Conservation (phyloP, 2,113 vertebrate species). For the Anas platyrhynchos region DNA sequence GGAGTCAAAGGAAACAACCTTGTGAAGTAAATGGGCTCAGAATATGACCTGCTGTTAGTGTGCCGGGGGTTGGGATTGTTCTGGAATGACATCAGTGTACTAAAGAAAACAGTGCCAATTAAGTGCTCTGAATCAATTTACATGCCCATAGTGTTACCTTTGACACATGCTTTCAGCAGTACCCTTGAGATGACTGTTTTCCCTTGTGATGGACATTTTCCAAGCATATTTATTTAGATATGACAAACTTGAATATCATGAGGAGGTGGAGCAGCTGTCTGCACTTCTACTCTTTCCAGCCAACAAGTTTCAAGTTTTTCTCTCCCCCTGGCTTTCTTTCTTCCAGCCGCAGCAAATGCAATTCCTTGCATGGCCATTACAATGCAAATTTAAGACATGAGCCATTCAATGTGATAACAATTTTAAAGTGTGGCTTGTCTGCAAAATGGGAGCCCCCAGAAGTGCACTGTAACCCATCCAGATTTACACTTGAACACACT, state of each 20-base stretch:
- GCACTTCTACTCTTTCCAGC: background rate
- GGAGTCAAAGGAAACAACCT: conserved; percentile 46
- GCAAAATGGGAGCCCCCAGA: background rate
- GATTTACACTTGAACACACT: background rate
- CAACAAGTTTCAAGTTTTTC: background rate
- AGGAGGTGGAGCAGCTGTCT: background rate
- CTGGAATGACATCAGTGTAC: conserved; percentile 11
- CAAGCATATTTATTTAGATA: conserved; percentile 26
- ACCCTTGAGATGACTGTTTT: conserved; percentile 54
- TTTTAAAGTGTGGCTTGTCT: background rate
- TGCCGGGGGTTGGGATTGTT: background rate
- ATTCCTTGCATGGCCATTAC: background rate
- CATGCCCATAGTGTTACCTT: conserved; percentile 27
- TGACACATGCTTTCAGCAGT: conserved; percentile 31
- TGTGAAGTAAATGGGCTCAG: conserved; percentile 42
- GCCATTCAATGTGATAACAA: background rate
- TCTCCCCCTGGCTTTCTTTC: background rate
- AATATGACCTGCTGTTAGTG: conserved; percentile 1
- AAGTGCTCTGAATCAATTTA: conserved; percentile 36
- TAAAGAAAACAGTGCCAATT: conserved; percentile 22
- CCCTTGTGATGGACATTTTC: conserved; percentile 18
- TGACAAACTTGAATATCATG: background rate
- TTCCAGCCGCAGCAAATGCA: background rate
- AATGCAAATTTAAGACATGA: background rate
- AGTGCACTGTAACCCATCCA: background rate